Evolutionary conservation across 2,888 invertebrate species (phyloP).

Genomic region (Mallateleia sp.): DNA sequence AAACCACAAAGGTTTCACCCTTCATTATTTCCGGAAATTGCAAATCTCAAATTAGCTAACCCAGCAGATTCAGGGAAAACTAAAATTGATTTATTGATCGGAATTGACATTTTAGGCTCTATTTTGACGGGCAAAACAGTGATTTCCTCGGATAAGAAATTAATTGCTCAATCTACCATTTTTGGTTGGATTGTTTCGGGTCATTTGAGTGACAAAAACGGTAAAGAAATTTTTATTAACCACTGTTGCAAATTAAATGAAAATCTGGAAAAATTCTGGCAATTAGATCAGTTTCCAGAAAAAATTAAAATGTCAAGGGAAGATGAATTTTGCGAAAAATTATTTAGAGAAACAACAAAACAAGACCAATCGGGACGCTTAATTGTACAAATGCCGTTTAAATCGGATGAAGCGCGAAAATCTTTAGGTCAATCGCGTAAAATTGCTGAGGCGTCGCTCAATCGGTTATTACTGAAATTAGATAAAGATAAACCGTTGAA

Average conservation of each 20-base stretch:
- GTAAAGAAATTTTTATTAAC: too few relatives aligned
- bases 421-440: neutral
- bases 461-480: too few relatives aligned
- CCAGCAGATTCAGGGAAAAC: too few relatives aligned
- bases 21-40: neutral
- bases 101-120: neutral
- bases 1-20: neutral
- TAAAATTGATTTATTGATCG: neutral
- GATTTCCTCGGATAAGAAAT: neutral
- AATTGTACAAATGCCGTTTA: neutral
- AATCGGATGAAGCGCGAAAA: neutral
- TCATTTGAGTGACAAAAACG: too few relatives aligned
- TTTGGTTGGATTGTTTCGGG: constrained; percentile 13
- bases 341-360: neutral
- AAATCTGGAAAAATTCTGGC: neutral
- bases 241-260: too few relatives aligned
- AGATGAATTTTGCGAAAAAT: neutral
- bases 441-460: neutral
- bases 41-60: neutral
- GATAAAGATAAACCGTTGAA: too few relatives aligned
- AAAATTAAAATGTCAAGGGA: neutral
- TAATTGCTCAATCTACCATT: constrained; percentile 7
- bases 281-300: neutral
- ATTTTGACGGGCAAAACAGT: neutral
- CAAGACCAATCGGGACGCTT: neutral